phyloP scores from a whole-genome alignment of 1,140 invertebrate genomes.

The Panagrolaimus sp. region DNA sequence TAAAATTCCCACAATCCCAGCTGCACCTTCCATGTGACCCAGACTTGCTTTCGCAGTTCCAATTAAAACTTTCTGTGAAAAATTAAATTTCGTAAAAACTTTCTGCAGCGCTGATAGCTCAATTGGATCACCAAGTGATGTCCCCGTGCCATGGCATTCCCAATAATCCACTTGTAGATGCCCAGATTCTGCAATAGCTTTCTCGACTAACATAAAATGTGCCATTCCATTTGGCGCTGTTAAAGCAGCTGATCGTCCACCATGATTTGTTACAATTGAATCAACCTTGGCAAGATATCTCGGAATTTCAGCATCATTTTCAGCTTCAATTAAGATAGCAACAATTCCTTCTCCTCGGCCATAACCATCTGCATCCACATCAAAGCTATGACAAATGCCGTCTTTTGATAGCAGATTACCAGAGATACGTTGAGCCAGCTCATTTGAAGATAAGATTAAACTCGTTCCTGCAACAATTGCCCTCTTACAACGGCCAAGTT shows the following conservation, averaged over 20 bases:
- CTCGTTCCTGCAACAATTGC: conserved; percentile 84
- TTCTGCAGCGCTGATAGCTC: conserved; percentile 41
- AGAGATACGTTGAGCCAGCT: conserved; percentile 79
- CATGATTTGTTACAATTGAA: conserved; percentile 42
- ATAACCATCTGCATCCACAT: conserved; percentile 65
- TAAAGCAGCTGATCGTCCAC: conserved; percentile 42
- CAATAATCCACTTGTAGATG: conserved; percentile 27
- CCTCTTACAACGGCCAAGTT: conserved; percentile 74
- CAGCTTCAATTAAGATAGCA: conserved; percentile 24
- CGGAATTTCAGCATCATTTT: not conserved
- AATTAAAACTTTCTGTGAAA: conserved; percentile 20
- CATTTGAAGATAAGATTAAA: conserved; percentile 75
- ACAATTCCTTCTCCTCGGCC: conserved; percentile 52
- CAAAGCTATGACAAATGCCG: conserved; percentile 85
- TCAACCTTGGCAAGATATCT: conserved; percentile 27
- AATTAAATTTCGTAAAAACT: conserved; percentile 17
- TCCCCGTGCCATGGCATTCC: conserved; percentile 52
- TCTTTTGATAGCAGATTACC: conserved; percentile 80
- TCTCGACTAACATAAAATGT: conserved; percentile 24
- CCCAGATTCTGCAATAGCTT: not conserved
- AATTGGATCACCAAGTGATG: conserved; percentile 49
- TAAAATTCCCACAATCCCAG: conserved; percentile 45
- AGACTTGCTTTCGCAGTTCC: conserved; percentile 41
- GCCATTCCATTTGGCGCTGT: conserved; percentile 47
- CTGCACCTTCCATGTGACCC: conserved; percentile 48